phyloP scores from a whole-genome alignment of 2,888 invertebrate genomes.

The Mechanitis mazaeus region DNA sequence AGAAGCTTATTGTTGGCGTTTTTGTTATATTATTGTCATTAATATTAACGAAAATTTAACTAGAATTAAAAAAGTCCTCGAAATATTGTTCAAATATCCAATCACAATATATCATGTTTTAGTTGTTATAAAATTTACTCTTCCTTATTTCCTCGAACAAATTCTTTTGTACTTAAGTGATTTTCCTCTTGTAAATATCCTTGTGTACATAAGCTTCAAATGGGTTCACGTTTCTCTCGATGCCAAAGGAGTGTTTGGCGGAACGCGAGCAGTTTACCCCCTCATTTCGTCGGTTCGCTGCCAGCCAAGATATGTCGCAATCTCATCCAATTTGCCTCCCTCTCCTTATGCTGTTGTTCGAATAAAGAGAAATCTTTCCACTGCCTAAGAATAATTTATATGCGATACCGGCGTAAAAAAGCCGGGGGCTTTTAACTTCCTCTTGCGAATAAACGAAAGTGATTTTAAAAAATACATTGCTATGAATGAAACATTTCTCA shows the following conservation, averaged over 20 bases:
- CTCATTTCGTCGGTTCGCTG: slow-evolving; percentile 64
- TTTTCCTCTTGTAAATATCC: slow-evolving; percentile 26
- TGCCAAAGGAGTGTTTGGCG: slow-evolving; percentile 50
- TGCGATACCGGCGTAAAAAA: slow-evolving; percentile 40
- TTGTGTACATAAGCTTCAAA: slow-evolving; percentile 44
- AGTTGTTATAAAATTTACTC: neutral
- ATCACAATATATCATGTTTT: no score
- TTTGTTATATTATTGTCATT: no score
- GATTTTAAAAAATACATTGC: neutral
- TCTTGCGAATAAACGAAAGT: slow-evolving; percentile 2
- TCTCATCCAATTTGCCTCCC: slow-evolving; percentile 71
- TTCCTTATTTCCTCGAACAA: neutral
- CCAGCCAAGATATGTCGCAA: slow-evolving; percentile 69
- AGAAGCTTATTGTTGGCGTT: no score
- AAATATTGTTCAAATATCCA: no score
- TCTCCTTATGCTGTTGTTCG: slow-evolving; percentile 60
- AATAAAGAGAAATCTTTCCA: slow-evolving; percentile 68
- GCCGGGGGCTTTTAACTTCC: slow-evolving; percentile 35
- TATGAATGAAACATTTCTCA: neutral
- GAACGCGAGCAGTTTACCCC: slow-evolving; percentile 64
- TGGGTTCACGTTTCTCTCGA: slow-evolving; percentile 49
- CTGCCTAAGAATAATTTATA: slow-evolving; percentile 63
- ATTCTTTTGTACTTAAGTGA: slow-evolving; percentile 17
- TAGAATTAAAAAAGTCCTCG: no score
- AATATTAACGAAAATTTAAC: no score